Percentiles rank a stretch among this genome's conserved stretches.
Evolutionary conservation across 2,113 vertebrate genomes (phyloP).

Genomic region (Gasterosteus nipponicus): DNA sequence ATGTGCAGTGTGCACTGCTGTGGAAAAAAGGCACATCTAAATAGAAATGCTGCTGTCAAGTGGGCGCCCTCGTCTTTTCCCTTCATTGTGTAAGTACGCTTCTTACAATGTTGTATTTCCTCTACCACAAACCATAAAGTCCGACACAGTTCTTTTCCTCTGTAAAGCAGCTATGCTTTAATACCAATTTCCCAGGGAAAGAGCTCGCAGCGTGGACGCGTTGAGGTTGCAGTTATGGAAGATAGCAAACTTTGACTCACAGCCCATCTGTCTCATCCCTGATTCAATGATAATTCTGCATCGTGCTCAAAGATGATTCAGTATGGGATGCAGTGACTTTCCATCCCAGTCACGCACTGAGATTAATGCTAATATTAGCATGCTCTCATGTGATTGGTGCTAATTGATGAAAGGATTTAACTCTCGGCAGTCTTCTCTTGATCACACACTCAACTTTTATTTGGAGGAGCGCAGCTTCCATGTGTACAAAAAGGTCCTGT

Average conservation of each 20-base stretch:
- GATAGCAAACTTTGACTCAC: neutral
- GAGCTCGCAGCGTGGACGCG: neutral
- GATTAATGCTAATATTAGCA: neutral
- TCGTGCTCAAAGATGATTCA: neutral
- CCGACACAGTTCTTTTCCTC: neutral
- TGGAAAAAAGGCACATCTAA: constrained; percentile 59
- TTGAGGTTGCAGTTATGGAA: neutral
- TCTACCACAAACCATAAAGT: neutral
- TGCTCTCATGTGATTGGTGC: neutral
- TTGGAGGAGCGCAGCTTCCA: neutral
- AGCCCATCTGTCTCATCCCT: neutral
- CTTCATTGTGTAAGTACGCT: constrained; percentile 17
- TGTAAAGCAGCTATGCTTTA: neutral
- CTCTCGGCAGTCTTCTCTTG: neutral
- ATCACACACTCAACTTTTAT: neutral
- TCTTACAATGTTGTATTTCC: constrained; percentile 8
- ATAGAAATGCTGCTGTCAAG: constrained; percentile 45
- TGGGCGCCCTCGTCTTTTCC: constrained; percentile 13
- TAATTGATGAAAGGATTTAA: neutral
- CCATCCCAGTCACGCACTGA: neutral
- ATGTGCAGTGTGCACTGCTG: constrained; percentile 43
- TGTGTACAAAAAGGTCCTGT: neutral
- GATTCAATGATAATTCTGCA: neutral
- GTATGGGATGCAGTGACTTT: neutral
- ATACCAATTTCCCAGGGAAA: neutral